These are phyloP conservation scores for Yponomeuta malinellus DNA, from an alignment of 2,888 invertebrate species.

Conservation along the genomic window DNA sequence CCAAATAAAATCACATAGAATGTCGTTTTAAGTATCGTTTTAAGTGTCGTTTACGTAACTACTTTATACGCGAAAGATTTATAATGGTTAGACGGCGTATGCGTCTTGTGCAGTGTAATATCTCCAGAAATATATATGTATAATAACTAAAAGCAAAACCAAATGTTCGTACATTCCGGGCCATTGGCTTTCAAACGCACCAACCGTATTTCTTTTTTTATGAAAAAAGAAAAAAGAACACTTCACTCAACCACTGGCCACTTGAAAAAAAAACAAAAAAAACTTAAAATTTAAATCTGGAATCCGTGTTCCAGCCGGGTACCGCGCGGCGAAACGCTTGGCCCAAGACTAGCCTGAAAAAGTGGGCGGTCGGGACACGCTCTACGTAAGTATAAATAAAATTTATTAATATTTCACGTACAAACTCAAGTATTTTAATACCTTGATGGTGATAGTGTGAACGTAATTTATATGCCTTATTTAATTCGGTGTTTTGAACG, in stretches of 20 bases:
- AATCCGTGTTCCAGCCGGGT: conserved; percentile 31
- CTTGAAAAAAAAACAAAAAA: conserved; percentile 20
- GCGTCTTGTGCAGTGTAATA: conserved; percentile 22
- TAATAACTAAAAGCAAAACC: conserved; percentile 32
- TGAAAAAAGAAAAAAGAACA: conserved; percentile 35
- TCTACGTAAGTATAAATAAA: background rate
- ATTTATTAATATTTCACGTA: conserved; percentile 9
- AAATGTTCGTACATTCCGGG: conserved; percentile 45
- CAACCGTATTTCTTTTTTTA: conserved; percentile 56
- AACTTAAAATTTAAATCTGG: conserved; percentile 26
- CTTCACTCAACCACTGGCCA: conserved; percentile 48
- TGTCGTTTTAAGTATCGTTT: background rate
- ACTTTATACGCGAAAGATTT: background rate
- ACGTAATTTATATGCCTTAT: conserved; percentile 13
- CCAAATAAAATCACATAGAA: too few species aligned
- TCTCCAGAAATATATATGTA: conserved; percentile 20
- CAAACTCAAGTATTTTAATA: conserved; percentile 10
- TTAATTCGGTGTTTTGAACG: conserved; percentile 1
- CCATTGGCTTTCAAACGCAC: conserved; percentile 45
- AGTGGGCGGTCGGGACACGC: conserved; percentile 8
- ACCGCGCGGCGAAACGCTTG: conserved; percentile 52
- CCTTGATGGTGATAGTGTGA: conserved; percentile 10
- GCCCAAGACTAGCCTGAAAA: conserved; percentile 44
- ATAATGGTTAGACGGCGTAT: conserved; percentile 11
- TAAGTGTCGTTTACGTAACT: background rate